Base-by-base conservation (phyloP, 2,113 vertebrate species). In the Otis tarda region DNA sequence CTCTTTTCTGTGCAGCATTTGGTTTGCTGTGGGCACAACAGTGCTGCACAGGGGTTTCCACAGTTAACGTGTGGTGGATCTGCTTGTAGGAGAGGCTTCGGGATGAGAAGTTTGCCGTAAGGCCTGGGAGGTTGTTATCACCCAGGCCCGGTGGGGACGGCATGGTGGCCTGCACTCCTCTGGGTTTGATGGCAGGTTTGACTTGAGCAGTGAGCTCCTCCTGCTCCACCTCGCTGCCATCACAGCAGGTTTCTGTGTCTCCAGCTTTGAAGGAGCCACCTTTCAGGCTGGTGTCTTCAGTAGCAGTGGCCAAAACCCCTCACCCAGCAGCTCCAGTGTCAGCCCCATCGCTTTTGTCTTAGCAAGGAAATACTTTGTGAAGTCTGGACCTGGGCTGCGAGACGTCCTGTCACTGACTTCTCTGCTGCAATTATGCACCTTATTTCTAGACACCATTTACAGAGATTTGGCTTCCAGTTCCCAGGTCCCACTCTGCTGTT, bases 401-500 rank as follows among this genome's bases (percentile, higher is more conserved):
- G 78, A 0, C 8, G 2, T 93, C 68, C 75, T 52, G 3, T n/a
- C 33, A 1, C 71, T 15, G 55, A 5, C 56, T 81, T n/a, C 75
- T 20, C 41, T 87, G 59, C 74, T 47, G 6, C 68, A 81, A 86
- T 94, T 89, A 81, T 20, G 63, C 60, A 10, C 83, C 85, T 90
- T 25, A 86, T 93, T 94, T 95, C 87, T 86, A 35, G 80, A 39
- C 79, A 60, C 13, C 86, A 37, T 74, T 96, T 93, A 11, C 2
- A 70, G 65, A 90, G 79, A 81, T 93, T 92, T 52, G 53, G 43
- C 88, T 93, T 47, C 83, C 71, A 87, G 93, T 57, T 83, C 24
- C 53, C 73, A 47, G 88, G 56, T 74, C 79, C 88, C 80, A 12
- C 55, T 74, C 49, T 83, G 75, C 85, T 84, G 77, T 79, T 88